Conservation (phyloP, 2,113 vertebrate species). For the Hepsetus odoe region DNA sequence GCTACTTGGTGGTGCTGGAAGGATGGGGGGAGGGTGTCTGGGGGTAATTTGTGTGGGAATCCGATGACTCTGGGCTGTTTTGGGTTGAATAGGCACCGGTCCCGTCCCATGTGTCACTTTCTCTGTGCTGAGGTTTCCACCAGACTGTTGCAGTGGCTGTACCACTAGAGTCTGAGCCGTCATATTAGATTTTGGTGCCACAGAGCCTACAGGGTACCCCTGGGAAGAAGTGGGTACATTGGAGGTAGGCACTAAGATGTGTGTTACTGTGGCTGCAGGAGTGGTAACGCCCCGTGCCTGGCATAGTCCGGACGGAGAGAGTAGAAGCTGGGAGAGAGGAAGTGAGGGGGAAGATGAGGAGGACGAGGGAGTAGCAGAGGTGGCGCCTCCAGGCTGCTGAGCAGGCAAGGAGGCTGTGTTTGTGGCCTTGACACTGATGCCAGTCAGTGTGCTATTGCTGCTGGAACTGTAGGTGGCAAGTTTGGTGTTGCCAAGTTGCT, state of each 20-base stretch:
- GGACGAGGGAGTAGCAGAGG: slow-evolving; percentile 66
- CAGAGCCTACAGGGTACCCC: slow-evolving; percentile 83
- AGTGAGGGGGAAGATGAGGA: slow-evolving; percentile 76
- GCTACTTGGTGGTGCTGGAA: slow-evolving; percentile 78
- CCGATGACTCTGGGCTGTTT: slow-evolving; percentile 75
- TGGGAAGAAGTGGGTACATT: slow-evolving; percentile 73
- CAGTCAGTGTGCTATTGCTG: slow-evolving; percentile 55
- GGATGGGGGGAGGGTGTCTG: slow-evolving; percentile 75
- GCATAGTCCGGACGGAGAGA: slow-evolving; percentile 84
- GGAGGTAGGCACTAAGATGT: slow-evolving; percentile 77
- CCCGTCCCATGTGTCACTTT: slow-evolving; percentile 67
- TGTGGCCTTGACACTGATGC: slow-evolving; percentile 62
- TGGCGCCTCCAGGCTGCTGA: slow-evolving; percentile 3
- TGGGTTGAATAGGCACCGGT: slow-evolving; percentile 90
- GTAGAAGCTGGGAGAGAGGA: slow-evolving; percentile 86
- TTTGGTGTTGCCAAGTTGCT: slow-evolving; percentile 78
- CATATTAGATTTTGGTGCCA: slow-evolving; percentile 77
- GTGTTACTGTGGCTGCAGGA: slow-evolving; percentile 70
- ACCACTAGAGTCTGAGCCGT: slow-evolving; percentile 93
- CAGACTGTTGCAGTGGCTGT: slow-evolving; percentile 87
- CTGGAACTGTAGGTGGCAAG: slow-evolving; percentile 66
- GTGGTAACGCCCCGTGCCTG: slow-evolving; percentile 73
- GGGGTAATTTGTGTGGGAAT: slow-evolving; percentile 74
- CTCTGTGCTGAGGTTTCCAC: slow-evolving; percentile 59
- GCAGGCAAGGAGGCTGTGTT: slow-evolving; percentile 63